Conservation (phyloP, 2,888 invertebrate genomes). For the Elysia crispata region DNA sequence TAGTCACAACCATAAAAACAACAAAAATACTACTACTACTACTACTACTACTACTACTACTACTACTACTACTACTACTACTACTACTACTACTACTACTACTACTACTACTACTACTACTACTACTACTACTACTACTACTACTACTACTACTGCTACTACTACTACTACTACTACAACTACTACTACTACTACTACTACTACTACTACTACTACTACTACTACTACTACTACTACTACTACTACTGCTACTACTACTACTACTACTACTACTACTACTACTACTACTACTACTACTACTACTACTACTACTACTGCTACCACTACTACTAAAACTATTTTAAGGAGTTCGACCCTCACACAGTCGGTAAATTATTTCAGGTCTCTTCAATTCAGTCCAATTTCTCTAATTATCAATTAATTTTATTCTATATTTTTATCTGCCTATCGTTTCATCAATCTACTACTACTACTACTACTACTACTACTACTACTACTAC, state of each 20-base stretch:
- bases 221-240: neutral
- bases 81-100: neutral
- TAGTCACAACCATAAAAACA: too few relatives aligned
- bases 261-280: neutral
- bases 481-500: constrained; percentile 9
- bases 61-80: neutral
- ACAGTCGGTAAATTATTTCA: too few relatives aligned
- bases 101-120: neutral
- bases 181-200: neutral
- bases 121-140: neutral
- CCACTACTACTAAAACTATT: too few relatives aligned
- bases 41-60: too few relatives aligned
- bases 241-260: neutral
- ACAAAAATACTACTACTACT: too few relatives aligned
- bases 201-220: neutral
- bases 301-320: neutral
- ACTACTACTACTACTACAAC: neutral
- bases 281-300: neutral
- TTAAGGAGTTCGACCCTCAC: too few relatives aligned
- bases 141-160: neutral
- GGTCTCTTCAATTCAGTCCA: too few relatives aligned
- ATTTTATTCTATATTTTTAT: too few relatives aligned
- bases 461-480: constrained; percentile 9
- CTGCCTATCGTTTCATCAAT: too few relatives aligned
- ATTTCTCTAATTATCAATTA: too few relatives aligned